Conservation (phyloP, 2,888 invertebrate genomes). For the Dascillus cervinus region DNA sequence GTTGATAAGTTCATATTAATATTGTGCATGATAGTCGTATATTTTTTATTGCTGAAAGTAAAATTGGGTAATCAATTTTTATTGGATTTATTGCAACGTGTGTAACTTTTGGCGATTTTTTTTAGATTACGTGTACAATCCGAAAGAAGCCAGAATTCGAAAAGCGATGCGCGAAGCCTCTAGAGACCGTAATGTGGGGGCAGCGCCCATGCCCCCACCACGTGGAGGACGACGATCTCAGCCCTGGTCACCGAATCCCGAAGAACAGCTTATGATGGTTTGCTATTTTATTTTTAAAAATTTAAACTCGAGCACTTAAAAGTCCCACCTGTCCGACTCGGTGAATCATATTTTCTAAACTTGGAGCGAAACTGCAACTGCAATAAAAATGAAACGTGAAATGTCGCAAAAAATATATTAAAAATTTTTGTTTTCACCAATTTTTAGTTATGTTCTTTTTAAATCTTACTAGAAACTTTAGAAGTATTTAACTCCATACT, state of each 20-base stretch:
- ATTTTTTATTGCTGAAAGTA: conserved; percentile 1
- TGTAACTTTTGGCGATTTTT: conserved; percentile 1
- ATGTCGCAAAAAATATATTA: too few species aligned
- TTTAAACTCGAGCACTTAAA: too few species aligned
- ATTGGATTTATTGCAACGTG: background rate
- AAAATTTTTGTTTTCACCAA: too few species aligned
- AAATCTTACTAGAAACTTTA: too few species aligned
- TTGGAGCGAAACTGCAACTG: too few species aligned
- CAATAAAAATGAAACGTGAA: too few species aligned
- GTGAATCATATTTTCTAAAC: too few species aligned
- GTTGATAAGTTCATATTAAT: conserved; percentile 9
- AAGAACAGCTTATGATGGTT: conserved; percentile 36
- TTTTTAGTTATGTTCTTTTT: too few species aligned
- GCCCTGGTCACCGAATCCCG: conserved; percentile 30
- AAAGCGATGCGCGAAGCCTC: conserved; percentile 50
- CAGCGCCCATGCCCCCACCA: conserved; percentile 50
- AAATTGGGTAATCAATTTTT: background rate
- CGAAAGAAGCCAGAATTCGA: conserved; percentile 53
- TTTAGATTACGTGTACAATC: conserved; percentile 57
- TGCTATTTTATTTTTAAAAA: too few species aligned
- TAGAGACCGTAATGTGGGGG: conserved; percentile 42
- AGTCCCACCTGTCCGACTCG: too few species aligned
- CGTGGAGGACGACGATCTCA: conserved; percentile 43
- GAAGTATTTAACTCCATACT: too few species aligned
- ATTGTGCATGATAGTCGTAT: conserved; percentile 3